Conservation (phyloP, 2,113 vertebrate genomes). For the Leptodactylus fuscus region DNA sequence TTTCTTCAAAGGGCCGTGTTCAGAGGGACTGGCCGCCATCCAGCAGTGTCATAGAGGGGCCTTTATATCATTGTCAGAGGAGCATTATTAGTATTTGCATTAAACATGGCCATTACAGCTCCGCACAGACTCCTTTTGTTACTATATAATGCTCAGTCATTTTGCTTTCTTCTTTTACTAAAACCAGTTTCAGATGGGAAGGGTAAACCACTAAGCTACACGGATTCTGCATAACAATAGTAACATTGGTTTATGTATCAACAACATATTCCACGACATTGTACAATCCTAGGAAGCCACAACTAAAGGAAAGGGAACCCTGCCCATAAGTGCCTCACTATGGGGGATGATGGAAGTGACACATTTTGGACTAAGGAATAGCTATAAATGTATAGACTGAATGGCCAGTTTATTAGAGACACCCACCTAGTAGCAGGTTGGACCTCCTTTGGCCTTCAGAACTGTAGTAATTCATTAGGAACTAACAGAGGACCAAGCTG, state of each 20-base stretch:
- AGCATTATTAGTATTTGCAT: constrained; percentile 43
- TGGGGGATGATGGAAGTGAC: too few relatives aligned
- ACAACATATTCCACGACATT: not conserved
- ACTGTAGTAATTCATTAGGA: too few relatives aligned
- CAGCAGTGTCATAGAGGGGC: constrained; percentile 36
- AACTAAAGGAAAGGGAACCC: not conserved
- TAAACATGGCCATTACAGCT: constrained; percentile 34
- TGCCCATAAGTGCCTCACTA: too few relatives aligned
- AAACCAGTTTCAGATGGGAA: constrained; percentile 23
- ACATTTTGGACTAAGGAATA: too few relatives aligned
- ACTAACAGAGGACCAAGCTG: too few relatives aligned
- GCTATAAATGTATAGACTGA: too few relatives aligned
- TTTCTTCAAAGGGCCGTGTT: constrained; percentile 41
- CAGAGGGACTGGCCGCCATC: constrained; percentile 16
- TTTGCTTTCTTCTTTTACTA: constrained; percentile 3
- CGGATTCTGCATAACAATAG: not conserved
- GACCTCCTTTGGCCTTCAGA: too few relatives aligned
- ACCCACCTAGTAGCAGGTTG: too few relatives aligned
- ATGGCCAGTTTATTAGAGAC: too few relatives aligned
- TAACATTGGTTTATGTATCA: not conserved
- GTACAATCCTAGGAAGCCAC: not conserved
- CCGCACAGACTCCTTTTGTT: constrained; percentile 48
- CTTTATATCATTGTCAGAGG: constrained; percentile 48
- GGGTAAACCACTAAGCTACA: not conserved
- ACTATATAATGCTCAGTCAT: constrained; percentile 6